A percentile compares a stretch with the other conserved stretches of the same genome.
Conservation (phyloP, 2,113 vertebrate species). For the Syrrhaptes paradoxus region DNA sequence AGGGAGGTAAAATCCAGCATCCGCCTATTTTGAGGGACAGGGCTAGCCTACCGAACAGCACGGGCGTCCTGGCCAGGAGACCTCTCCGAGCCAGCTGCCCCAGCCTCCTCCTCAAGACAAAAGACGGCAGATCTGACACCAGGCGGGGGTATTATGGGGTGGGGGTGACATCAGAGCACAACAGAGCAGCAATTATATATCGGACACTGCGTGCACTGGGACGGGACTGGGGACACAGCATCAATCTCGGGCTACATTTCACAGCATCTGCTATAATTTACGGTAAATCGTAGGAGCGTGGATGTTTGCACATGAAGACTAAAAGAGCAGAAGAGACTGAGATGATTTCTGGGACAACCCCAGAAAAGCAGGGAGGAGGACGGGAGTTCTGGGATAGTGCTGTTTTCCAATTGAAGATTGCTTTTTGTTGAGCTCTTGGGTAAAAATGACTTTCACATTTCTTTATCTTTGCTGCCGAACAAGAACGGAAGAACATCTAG, state of each 20-base stretch:
- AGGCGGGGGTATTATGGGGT: rapidly evolving
- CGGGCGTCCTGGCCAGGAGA: neutral
- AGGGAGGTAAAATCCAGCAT: neutral
- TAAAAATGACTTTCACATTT: constrained; percentile 36
- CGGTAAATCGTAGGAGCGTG: neutral
- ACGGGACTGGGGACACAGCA: neutral
- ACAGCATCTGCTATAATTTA: neutral
- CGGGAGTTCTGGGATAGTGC: rapidly evolving
- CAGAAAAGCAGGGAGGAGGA: neutral
- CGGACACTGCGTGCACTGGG: neutral
- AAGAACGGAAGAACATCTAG: neutral
- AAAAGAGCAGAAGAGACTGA: neutral
- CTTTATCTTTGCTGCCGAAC: constrained; percentile 17
- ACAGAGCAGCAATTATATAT: rapidly evolving
- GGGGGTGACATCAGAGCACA: neutral
- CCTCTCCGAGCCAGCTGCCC: neutral
- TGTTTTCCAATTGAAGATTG: neutral
- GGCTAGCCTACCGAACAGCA: neutral
- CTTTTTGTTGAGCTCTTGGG: constrained; percentile 16
- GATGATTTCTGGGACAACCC: neutral
- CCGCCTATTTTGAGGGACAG: neutral
- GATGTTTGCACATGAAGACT: neutral
- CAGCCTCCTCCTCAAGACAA: neutral
- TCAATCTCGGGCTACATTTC: neutral
- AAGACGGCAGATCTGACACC: neutral